Conservation (phyloP, 1,140 invertebrate species). For the Mylabris phalerata region DNA sequence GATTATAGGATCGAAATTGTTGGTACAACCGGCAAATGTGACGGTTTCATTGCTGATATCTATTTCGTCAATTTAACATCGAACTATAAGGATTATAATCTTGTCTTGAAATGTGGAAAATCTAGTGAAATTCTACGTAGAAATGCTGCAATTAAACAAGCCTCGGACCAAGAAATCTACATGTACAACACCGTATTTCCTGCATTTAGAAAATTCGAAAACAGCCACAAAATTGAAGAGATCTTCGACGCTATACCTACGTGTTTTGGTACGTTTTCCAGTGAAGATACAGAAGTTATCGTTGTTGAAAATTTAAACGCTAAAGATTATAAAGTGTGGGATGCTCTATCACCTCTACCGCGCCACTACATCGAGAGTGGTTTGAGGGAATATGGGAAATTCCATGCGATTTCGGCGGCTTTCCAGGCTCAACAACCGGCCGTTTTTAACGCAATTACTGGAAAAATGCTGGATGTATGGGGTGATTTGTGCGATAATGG, state of each 20-base stretch:
- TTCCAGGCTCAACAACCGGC: conserved; percentile 40
- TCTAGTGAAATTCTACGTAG: conserved; percentile 35
- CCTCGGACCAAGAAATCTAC: conserved; percentile 7
- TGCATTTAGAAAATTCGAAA: conserved; percentile 22
- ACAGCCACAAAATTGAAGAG: conserved; percentile 12
- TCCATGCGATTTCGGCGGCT: conserved; percentile 48
- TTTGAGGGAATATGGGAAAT: conserved; percentile 44
- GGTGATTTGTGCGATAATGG: too few relatives aligned
- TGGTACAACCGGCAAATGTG: conserved; percentile 1
- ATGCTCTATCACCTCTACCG: conserved; percentile 41
- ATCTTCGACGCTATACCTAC: conserved; percentile 36
- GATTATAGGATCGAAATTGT: neutral
- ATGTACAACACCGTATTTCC: conserved; percentile 19
- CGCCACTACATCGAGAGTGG: conserved; percentile 40
- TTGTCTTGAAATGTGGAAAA: conserved; percentile 19
- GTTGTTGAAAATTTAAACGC: conserved; percentile 48
- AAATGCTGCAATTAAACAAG: neutral
- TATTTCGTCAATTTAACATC: neutral
- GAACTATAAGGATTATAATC: conserved; percentile 2
- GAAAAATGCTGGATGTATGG: neutral
- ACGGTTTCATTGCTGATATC: conserved; percentile 2
- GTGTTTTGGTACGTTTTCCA: conserved; percentile 37
- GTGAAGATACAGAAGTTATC: conserved; percentile 44
- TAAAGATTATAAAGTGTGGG: conserved; percentile 42
- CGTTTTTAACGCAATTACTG: conserved; percentile 15